Conservation (phyloP, 2,888 invertebrate genomes). For the Diadegma fenestrale region DNA sequence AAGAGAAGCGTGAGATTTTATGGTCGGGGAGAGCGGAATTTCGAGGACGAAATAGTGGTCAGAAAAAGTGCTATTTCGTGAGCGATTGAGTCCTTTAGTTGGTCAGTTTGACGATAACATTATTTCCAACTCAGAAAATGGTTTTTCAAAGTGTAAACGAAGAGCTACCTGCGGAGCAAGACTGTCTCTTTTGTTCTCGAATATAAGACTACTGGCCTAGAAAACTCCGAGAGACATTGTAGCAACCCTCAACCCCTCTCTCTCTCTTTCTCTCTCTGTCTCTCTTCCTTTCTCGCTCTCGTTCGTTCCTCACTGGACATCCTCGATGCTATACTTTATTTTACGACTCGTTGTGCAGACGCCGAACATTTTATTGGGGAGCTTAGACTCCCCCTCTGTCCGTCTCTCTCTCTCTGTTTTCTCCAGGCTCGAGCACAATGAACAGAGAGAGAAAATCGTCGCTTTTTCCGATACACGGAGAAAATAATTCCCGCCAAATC, state of each 20-base stretch:
- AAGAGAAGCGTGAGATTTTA: conserved; percentile 1
- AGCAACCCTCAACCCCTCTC: conserved; percentile 22
- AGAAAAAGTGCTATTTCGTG: conserved; percentile 7
- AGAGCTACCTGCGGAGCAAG: conserved; percentile 56
- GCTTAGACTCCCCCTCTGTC: conserved; percentile 65
- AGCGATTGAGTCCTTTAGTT: neutral
- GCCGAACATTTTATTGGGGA: conserved; percentile 73
- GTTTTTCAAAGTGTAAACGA: conserved; percentile 36
- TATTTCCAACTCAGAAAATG: conserved; percentile 13
- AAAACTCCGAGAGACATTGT: conserved; percentile 57
- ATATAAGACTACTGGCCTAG: conserved; percentile 63
- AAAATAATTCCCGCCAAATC: conserved; percentile 3
- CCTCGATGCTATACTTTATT: conserved; percentile 59
- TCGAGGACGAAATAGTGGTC: conserved; percentile 8
- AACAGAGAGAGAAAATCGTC: conserved; percentile 55
- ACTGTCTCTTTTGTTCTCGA: conserved; percentile 59
- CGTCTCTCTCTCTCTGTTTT: neutral
- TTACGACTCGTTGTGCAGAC: conserved; percentile 67
- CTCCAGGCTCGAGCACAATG: conserved; percentile 56
- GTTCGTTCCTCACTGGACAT: conserved; percentile 26
- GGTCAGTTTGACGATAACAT: conserved; percentile 27
- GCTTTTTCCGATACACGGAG: conserved; percentile 68
- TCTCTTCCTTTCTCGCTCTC: conserved; percentile 7
- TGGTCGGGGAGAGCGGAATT: conserved; percentile 10
- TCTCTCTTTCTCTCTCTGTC: conserved; percentile 15